Conservation (phyloP, 2,113 vertebrate species). For the Menura novaehollandiae region DNA sequence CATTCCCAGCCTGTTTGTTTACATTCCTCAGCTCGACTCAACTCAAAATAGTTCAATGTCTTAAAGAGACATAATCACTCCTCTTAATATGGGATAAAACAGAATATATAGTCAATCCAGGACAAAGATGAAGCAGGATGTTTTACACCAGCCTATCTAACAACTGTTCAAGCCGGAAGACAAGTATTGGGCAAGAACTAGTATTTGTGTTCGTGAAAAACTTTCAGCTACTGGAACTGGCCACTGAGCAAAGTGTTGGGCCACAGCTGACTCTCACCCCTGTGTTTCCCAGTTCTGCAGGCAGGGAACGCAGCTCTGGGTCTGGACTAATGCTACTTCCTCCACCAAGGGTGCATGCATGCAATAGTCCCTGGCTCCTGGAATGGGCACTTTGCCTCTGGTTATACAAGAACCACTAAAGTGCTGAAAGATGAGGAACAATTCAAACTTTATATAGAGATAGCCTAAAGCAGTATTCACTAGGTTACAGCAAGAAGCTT, state of each 20-base stretch:
- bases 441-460: not conserved
- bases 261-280: not conserved
- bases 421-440: not conserved
- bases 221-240: not conserved
- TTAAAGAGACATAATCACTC: too few relatives aligned
- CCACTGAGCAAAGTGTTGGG: not conserved
- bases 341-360: not conserved
- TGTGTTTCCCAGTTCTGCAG: not conserved
- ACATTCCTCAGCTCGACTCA: too few relatives aligned
- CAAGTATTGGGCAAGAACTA: not conserved
- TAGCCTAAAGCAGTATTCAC: not conserved
- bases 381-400: not conserved
- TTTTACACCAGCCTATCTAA: not conserved
- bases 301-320: not conserved
- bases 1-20: too few relatives aligned
- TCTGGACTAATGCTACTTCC: not conserved
- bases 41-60: too few relatives aligned
- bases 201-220: not conserved
- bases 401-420: not conserved
- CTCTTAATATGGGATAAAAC: too few relatives aligned
- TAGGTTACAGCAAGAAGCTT: not conserved
- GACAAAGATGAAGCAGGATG: not conserved
- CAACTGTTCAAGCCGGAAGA: not conserved
- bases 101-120: too few relatives aligned
- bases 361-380: not conserved